Evolutionary conservation across 2,888 invertebrate genomes (phyloP).

Genomic region (Hermaeophaga mercurialis): DNA sequence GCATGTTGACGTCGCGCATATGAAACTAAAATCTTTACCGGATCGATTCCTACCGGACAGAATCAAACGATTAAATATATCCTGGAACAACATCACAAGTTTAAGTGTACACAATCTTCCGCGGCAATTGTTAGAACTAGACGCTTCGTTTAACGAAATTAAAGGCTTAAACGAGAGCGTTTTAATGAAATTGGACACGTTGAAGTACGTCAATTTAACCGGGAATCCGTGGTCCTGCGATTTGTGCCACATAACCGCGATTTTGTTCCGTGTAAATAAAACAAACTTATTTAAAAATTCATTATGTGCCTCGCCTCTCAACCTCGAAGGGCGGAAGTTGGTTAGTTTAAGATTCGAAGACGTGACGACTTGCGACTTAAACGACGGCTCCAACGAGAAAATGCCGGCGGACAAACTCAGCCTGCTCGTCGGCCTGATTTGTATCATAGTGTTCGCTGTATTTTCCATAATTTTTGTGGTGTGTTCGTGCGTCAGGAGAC

Average conservation of each 20-base stretch:
- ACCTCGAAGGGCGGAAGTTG: conserved; percentile 60
- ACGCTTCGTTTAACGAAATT: conserved; percentile 76
- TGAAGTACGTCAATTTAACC: conserved; percentile 62
- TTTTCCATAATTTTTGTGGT: conserved; percentile 59
- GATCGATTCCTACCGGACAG: conserved; percentile 65
- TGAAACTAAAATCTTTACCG: conserved; percentile 63
- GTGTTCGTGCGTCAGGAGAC: conserved; percentile 71
- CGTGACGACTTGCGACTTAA: conserved; percentile 58
- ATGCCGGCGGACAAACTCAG: conserved; percentile 56
- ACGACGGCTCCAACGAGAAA: conserved; percentile 56
- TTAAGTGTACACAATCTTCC: conserved; percentile 65
- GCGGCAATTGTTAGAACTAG: conserved; percentile 66
- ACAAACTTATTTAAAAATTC: conserved; percentile 62
- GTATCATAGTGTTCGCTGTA: conserved; percentile 59
- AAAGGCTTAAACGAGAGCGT: conserved; percentile 66
- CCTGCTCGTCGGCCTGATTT: conserved; percentile 60
- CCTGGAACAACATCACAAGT: conserved; percentile 70
- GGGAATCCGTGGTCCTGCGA: conserved; percentile 74
- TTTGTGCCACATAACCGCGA: conserved; percentile 65
- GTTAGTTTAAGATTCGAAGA: conserved; percentile 52
- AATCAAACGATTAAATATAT: conserved; percentile 71
- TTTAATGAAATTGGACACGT: conserved; percentile 64
- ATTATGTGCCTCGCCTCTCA: conserved; percentile 65
- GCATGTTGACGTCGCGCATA: conserved; percentile 65
- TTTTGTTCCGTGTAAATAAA: conserved; percentile 64